These are phyloP conservation scores for Antheraea yamamai DNA, from an alignment of 2,888 invertebrate species.

Conservation along the genomic window DNA sequence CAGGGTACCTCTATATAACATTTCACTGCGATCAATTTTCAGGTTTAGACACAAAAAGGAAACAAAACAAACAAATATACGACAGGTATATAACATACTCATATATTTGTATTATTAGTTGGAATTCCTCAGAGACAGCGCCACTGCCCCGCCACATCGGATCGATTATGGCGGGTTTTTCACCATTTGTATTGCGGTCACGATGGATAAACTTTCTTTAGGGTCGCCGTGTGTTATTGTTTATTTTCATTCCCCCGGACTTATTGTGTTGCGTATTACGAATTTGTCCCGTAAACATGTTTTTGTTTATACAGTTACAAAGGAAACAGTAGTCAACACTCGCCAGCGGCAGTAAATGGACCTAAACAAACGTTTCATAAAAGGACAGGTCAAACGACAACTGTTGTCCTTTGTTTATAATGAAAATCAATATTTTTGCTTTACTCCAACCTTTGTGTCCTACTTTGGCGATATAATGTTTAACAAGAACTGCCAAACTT, in stretches of 20 bases:
- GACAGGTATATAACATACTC: too few species aligned
- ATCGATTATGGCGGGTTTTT: neutral
- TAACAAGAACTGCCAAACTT: neutral
- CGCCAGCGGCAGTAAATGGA: slow-evolving; percentile 5
- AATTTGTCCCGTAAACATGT: neutral
- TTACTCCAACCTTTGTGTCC: neutral
- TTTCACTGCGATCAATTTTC: too few species aligned
- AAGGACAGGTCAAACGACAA: slow-evolving; percentile 9
- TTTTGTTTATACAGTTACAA: slow-evolving; percentile 4
- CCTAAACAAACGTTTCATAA: slow-evolving; percentile 15
- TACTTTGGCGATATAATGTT: neutral
- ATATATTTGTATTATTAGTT: too few species aligned
- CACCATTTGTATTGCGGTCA: neutral
- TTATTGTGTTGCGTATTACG: neutral
- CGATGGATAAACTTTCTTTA: neutral
- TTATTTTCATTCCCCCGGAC: neutral
- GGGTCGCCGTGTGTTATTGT: neutral
- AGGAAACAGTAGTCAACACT: slow-evolving; percentile 6
- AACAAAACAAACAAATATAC: too few species aligned
- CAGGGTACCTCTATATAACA: too few species aligned
- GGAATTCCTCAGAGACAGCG: neutral
- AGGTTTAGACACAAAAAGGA: too few species aligned
- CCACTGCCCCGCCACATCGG: neutral
- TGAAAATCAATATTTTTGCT: slow-evolving; percentile 36
- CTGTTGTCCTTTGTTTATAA: slow-evolving; percentile 26